Evolutionary conservation across 2,888 invertebrate species (phyloP).

Genomic region (Epistrophella euchroma): DNA sequence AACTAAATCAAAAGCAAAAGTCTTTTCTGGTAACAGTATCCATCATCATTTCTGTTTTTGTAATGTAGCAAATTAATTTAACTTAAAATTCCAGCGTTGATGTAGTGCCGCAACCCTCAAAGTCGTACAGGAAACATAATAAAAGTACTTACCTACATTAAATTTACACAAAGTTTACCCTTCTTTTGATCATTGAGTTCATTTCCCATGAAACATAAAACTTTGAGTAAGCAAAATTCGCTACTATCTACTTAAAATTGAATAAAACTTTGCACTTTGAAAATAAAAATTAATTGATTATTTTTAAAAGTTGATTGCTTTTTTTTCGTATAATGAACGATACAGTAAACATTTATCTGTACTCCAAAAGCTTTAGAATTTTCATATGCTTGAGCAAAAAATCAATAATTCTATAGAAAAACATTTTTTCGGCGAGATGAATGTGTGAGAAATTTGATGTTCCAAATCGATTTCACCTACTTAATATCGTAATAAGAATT

Average conservation of each 20-base stretch:
- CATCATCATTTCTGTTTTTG: too few relatives aligned
- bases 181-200: too few relatives aligned
- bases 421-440: background rate
- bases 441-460: background rate
- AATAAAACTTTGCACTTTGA: background rate
- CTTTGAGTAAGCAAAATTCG: background rate
- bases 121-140: too few relatives aligned
- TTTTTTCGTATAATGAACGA: background rate
- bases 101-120: too few relatives aligned
- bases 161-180: too few relatives aligned
- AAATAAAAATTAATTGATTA: background rate
- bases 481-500: background rate
- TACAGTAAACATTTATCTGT: background rate
- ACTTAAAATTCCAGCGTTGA: too few relatives aligned
- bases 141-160: too few relatives aligned
- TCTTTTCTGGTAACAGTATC: too few relatives aligned
- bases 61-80: too few relatives aligned
- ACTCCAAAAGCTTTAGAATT: background rate
- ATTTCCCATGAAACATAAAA: background rate
- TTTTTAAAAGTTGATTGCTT: background rate
- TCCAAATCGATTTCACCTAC: background rate
- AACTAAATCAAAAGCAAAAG: too few relatives aligned
- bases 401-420: background rate
- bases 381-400: background rate
- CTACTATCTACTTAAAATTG: background rate